Evolutionary conservation across 2,888 invertebrate species (phyloP).

Genomic region (Trichogramma dendrolimi): DNA sequence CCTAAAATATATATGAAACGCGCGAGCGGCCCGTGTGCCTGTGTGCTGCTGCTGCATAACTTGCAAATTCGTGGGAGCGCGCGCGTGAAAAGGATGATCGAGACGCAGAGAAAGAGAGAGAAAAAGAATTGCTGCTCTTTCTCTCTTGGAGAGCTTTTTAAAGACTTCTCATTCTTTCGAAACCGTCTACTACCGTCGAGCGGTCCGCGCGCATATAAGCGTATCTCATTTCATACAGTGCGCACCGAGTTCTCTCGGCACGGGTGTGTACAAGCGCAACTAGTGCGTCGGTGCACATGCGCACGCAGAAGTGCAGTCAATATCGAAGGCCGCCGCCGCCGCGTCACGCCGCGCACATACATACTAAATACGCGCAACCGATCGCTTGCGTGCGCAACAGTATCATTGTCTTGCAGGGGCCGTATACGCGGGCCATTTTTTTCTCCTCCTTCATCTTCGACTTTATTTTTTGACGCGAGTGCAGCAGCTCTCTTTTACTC

Average conservation of each 20-base stretch:
- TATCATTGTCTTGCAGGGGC: conserved; percentile 19
- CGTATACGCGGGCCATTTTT: neutral
- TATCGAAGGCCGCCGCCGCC: too few species aligned
- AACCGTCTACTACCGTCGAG: conserved; percentile 21
- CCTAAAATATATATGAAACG: neutral
- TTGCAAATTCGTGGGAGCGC: conserved; percentile 42
- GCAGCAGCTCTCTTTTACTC: conserved; percentile 17
- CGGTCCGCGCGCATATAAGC: conserved; percentile 41
- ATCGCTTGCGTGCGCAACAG: conserved; percentile 26
- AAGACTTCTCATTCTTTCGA: neutral
- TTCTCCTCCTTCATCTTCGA: conserved; percentile 15
- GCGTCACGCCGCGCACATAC: too few species aligned
- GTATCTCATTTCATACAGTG: conserved; percentile 47
- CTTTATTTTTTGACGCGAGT: conserved; percentile 18
- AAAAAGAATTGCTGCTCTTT: neutral
- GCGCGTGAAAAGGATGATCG: neutral
- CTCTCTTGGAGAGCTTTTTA: conserved; percentile 8
- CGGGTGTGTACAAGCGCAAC: too few species aligned
- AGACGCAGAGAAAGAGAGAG: conserved; percentile 15
- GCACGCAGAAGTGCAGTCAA: too few species aligned
- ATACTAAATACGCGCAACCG: too few species aligned
- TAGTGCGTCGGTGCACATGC: too few species aligned
- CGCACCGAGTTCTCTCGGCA: neutral
- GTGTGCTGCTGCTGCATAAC: conserved; percentile 38
- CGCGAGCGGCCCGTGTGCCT: neutral